Evolutionary conservation across 2,797 vertebrate species (phyloP).

Genomic region (Chrysocyon brachyurus): DNA sequence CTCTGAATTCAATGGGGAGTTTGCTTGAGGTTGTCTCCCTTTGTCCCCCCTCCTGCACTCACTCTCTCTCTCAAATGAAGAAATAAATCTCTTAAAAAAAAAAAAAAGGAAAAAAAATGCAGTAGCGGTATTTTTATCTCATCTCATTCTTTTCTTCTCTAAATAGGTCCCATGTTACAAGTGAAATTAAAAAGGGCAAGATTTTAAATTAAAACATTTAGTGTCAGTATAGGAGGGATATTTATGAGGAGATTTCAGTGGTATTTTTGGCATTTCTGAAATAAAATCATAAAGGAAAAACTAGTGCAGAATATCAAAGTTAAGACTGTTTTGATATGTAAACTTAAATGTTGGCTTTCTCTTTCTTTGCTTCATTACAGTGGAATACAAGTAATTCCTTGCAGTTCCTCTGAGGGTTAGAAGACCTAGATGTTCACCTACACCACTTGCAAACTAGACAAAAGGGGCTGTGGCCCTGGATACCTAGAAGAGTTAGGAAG

Average conservation of each 20-base stretch:
- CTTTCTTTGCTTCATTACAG: not conserved
- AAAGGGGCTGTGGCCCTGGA: not conserved
- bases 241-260: not conserved
- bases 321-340: not conserved
- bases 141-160: not conserved
- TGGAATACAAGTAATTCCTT: not conserved
- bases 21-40: not conserved
- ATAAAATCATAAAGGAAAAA: not conserved
- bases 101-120: not conserved
- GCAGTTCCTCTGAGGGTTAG: not conserved
- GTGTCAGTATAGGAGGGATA: not conserved
- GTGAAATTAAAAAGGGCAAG: not conserved
- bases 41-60: not conserved
- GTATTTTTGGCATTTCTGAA: not conserved
- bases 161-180: not conserved
- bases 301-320: not conserved
- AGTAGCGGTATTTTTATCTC: not conserved
- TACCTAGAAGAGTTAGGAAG: not conserved
- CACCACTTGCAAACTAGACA: not conserved
- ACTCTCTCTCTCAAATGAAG: not conserved
- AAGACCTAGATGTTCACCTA: not conserved
- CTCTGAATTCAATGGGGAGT: not conserved
- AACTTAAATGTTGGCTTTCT: not conserved
- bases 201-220: slow-evolving; percentile 25
- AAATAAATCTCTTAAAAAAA: not conserved